Evolutionary conservation across 2,113 vertebrate genomes (phyloP).

Genomic region (Chaenogobius annularis): DNA sequence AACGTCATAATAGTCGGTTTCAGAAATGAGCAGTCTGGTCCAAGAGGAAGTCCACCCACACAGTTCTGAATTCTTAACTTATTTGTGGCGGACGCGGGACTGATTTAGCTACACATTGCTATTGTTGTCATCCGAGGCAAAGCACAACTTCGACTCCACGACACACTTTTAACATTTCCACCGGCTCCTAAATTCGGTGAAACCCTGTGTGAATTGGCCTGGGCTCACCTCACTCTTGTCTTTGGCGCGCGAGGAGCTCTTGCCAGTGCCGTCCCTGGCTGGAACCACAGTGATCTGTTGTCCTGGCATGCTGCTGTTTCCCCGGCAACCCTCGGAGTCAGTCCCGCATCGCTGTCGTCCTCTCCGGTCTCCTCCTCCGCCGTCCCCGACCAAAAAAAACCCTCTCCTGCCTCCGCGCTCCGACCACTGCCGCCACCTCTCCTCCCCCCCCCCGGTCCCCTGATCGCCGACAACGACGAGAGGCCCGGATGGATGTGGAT

Average conservation of each 20-base stretch:
- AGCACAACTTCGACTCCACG: background rate
- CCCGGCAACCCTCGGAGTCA: conserved; percentile 51
- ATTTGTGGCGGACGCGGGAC: no score
- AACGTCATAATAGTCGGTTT: no score
- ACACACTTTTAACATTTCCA: background rate
- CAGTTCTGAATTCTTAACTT: no score
- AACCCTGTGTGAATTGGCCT: background rate
- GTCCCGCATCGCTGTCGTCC: conserved; percentile 43
- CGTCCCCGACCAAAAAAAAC: conserved; percentile 7
- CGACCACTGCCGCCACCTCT: conserved; percentile 19
- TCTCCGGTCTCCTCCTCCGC: background rate
- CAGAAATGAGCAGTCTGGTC: no score
- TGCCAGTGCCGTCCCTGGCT: conserved; percentile 81
- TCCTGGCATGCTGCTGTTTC: conserved; percentile 84
- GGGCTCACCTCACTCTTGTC: conserved; percentile 89
- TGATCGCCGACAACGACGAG: conserved; percentile 21
- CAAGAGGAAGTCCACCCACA: no score
- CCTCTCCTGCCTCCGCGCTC: conserved; percentile 9
- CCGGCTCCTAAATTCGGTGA: background rate
- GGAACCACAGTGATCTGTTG: conserved; percentile 93
- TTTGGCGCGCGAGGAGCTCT: conserved; percentile 83
- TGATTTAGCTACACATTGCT: no score
- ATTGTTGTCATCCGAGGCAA: background rate
- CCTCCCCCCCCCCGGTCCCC: conserved; percentile 27
- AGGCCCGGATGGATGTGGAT: conserved; percentile 41